Percentiles rank a stretch among this genome's conserved stretches.
phyloP scores from a whole-genome alignment of 2,113 vertebrate genomes.

The Psilopsiagon aurifrons region DNA sequence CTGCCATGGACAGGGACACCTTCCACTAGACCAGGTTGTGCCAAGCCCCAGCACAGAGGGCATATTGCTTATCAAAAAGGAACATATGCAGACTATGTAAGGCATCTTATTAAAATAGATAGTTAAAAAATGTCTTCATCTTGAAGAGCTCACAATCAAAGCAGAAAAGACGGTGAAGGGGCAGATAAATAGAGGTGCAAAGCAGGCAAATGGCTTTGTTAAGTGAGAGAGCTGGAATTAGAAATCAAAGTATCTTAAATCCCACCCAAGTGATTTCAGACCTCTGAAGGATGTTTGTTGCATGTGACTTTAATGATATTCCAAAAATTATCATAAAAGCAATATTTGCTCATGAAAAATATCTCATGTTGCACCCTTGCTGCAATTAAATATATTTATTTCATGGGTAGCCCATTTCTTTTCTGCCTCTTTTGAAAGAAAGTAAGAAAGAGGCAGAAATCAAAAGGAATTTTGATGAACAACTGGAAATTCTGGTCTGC shows the following conservation, averaged over 20 bases:
- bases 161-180: neutral
- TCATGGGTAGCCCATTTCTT: neutral
- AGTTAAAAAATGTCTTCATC: neutral
- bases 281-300: neutral
- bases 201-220: neutral
- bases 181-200: neutral
- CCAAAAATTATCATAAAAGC: neutral
- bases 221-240: neutral
- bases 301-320: neutral
- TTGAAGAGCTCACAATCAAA: neutral
- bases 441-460: neutral
- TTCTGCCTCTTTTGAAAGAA: neutral
- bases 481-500: neutral
- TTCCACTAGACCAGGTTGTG: neutral
- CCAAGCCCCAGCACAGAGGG: neutral
- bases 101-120: neutral
- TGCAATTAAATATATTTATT: neutral
- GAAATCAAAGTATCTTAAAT: neutral
- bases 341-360: neutral
- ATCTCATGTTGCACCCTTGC: neutral
- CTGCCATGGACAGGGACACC: neutral
- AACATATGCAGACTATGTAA: neutral
- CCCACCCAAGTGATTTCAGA: neutral
- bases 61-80: neutral
- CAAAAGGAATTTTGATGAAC: slow-evolving; percentile 19